These are phyloP conservation scores for Sisor rabdophorus DNA, from an alignment of 2,113 vertebrate genomes.

Conservation along the genomic window DNA sequence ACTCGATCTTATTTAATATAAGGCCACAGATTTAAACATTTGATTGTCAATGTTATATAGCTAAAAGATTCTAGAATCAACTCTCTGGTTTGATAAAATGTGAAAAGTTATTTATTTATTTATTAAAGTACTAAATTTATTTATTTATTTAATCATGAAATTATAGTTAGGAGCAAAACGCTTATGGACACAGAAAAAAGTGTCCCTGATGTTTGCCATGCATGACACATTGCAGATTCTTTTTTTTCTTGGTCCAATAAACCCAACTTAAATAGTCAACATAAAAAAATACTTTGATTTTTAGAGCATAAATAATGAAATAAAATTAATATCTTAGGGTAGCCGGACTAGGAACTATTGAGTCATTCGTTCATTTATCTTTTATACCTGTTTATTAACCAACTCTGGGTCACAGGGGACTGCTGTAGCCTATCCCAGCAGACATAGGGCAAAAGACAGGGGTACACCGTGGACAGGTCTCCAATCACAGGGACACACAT, in stretches of 20 bases:
- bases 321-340: not conserved
- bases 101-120: not conserved
- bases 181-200: not conserved
- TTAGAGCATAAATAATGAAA: not conserved
- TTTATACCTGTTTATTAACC: too few species aligned
- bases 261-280: not conserved
- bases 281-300: not conserved
- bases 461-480: too few species aligned
- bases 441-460: too few species aligned
- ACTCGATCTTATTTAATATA: constrained; percentile 42
- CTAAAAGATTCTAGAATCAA: not conserved
- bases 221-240: not conserved
- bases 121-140: not conserved
- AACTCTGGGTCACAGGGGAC: too few species aligned
- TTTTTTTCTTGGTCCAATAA: not conserved
- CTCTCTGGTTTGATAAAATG: not conserved
- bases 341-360: not conserved
- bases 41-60: not conserved
- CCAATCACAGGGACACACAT: too few species aligned
- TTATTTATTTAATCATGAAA: not conserved
- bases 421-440: too few species aligned
- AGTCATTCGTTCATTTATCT: too few species aligned
- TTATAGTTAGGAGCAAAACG: not conserved
- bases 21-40: constrained; percentile 34
- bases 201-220: too few species aligned